These are phyloP conservation scores for Tribolium freemani DNA, from an alignment of 2,888 invertebrate species.

Conservation along the genomic window DNA sequence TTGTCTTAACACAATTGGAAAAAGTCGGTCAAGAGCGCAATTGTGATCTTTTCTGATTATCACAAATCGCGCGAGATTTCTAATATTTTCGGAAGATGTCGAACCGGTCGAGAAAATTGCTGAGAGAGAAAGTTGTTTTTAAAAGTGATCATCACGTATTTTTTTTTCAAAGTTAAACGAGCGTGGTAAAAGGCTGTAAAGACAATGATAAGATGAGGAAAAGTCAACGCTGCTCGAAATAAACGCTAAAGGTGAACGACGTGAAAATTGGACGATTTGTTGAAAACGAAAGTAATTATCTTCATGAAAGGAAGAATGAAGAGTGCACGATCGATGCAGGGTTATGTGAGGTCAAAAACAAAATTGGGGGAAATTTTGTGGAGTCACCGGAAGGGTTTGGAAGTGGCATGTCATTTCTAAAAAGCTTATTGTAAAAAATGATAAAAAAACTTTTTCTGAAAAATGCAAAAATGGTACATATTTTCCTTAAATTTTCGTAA, in stretches of 20 bases:
- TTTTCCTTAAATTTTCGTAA: background rate
- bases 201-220: background rate
- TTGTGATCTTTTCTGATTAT: background rate
- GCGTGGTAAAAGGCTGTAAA: background rate
- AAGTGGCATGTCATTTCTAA: background rate
- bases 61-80: background rate
- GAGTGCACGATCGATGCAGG: background rate
- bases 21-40: background rate
- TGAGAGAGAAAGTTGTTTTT: background rate
- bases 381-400: background rate
- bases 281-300: conserved; percentile 17
- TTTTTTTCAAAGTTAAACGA: background rate
- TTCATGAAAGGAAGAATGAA: conserved; percentile 11
- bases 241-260: background rate
- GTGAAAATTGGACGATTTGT: conserved; percentile 10
- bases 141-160: background rate
- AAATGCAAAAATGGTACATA: too few relatives aligned
- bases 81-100: background rate
- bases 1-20: background rate
- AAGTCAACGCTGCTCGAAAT: conserved; percentile 7
- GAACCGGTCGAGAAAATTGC: background rate
- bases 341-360: background rate
- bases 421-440: too few relatives aligned
- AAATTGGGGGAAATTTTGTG: background rate
- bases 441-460: too few relatives aligned